Base-by-base conservation (phyloP, 2,113 vertebrate species). In the Hemicordylus capensis region DNA sequence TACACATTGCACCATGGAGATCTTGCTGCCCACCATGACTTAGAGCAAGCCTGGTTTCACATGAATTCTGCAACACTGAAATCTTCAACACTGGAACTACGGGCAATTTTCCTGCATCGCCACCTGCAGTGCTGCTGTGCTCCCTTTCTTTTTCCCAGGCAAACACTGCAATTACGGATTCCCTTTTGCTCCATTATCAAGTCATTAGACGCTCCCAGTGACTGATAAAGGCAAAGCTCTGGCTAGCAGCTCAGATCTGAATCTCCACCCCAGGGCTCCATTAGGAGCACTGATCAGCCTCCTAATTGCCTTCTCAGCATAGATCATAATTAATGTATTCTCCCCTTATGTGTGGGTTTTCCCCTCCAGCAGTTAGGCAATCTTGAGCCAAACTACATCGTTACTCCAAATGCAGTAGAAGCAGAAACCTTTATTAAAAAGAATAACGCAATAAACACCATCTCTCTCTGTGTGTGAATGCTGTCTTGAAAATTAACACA, bases 361-460 rank as follows among this genome's bases (percentile, higher is more conserved):
- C 34, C 19, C n/a, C n/a, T n/a, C n/a, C 67, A 22, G n/a, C n/a
- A 20, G 37, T 22, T 42, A 19, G 34, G 34, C 37, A 42, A 2
- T 17, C 46, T 19, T 10, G 19, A 34, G 20, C 64, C 6, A 48
- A 28, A 51, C 61, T 3, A 11, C 66, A 44, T 6, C 44, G 17
- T 76, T 12, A 1, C 48, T 26, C 37, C 0, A 4, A 64, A 67
- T 92, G 92, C 94, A 87, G 70, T 73, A 56, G 81, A 90, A 83
- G 15, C 66, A 56, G 89, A 87, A 76, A 61, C 9, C 81, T 91
- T 91, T 87, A 91, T 72, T 94, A 74, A 92, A 91, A 67, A 15
- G 8, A 2, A 1, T 10, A 78, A 79, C 12, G 9, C 0, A 3
- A 26, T 34, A 89, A 66, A 1, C 4, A 2, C 20, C 15, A 56